Base-by-base conservation (phyloP, 1,140 invertebrate species). In the Drosophila ambigua region DNA sequence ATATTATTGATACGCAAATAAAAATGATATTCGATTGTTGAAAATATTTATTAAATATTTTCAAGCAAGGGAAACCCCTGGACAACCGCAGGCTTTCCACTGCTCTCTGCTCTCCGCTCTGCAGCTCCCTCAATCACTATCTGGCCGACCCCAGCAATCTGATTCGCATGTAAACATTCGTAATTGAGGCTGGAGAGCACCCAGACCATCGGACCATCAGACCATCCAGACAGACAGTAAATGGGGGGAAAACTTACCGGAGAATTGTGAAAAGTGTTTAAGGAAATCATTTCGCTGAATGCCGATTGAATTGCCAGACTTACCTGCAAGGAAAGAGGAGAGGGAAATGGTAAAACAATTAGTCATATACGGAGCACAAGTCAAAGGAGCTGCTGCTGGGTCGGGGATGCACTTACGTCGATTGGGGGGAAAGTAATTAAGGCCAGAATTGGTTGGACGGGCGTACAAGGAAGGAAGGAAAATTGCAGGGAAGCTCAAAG, bases 21-120 rank as follows among this genome's bases (percentile, higher is more conserved):
- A 85, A 88, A 88, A 88, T 85, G 83, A 85, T 85, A 78, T 82
- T 81, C 78, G 87, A 87, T 85, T 85, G 83, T 87, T 87, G 71
- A 57, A 75, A 81, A 85, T 78, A 75, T 67, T 82, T 81, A 87
- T 87, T 87, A 80, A 77, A 74, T 81, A 72, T 81, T 85, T 87
- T 87, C 63, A 44, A 41, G 65, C 43, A 49, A 43, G 41, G 60
- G 39, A 49, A 75, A 55, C 35, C 45, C 53, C 52, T 72, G 35
- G 35, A 45, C 66, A 66, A 31, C 64, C 64, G 46, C 64, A 43
- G 50, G 24, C 5, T 39, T 53, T 28, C 7, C 51, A 13, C 31
- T 28, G 6, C 68, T 58, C 23, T 15, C 59, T 4, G 26, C n/a
- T 39, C 16, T n/a, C 50, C 11, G 15, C 20, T 39, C 20, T 20